Base-by-base conservation (phyloP, 1,140 invertebrate genomes). In the Scaptomyza pallida region DNA sequence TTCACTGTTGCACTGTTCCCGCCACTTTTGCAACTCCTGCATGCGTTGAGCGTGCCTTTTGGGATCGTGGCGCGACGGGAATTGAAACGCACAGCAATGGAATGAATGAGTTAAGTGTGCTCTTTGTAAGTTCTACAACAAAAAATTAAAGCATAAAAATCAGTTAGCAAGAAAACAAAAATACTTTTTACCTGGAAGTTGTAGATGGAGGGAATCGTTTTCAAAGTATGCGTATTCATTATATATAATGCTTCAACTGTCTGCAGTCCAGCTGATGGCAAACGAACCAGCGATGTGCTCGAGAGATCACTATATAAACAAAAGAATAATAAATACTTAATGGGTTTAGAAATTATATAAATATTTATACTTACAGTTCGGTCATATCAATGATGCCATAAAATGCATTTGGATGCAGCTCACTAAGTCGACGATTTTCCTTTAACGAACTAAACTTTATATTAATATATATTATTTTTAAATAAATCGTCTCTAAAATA, bases 41-140 rank as follows among this genome's bases (percentile, higher is more conserved):
- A 93, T 88, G 64, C 93, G 93, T 33, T 93, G 89, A 8, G 93
- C 93, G 80, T 95, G 95, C 26, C 94, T 91, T 6, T 91, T 86
- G 0, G 95, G 96, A 91, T 96, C 93, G 81, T 97, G 96, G 19
- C 94, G 93, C 60, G 95, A 94, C 1, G 96, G 96, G 90, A 95
- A 96, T 85, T 94, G 93, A 90, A 98, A 98, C 1, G 97, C 96
- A 90, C 97, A 98, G 92, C 97, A 98, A 76, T 98, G 97, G 88
- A 97, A 97, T 15, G 96, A 94, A 92, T 97, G 97, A 0, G 96
- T 97, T 44, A 98, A 92, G 92, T 92, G 8, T 93, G 95, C 79
- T 88, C 79, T 71, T 90, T 92, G 77, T 13, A 94, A 92, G 64
- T 91, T 91, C 93, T 94, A 65, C 0, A 56, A 67, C n/a, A 16